Conservation (phyloP, 23 tunicate species). For the Clavelina lepadiformis region DNA sequence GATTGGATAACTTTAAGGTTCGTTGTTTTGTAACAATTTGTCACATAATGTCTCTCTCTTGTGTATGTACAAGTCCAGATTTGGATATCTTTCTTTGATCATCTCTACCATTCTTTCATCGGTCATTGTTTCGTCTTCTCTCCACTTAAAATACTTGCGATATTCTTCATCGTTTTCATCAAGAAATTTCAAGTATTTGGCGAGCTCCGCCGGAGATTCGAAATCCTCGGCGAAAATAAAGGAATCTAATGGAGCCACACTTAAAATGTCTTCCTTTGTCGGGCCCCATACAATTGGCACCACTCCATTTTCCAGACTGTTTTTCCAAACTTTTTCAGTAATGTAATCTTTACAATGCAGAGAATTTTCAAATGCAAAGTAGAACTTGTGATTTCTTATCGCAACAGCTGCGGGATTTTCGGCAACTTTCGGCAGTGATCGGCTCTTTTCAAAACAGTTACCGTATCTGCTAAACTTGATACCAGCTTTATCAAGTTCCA, state of each 20-base stretch:
- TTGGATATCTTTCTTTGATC: conserved; percentile 6
- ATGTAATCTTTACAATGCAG: conserved; percentile 24
- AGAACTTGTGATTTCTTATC: conserved; percentile 18
- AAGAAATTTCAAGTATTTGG: conserved; percentile 8
- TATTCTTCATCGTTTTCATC: conserved; percentile 18
- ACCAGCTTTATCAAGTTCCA: conserved; percentile 17
- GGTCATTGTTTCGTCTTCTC: conserved; percentile 24
- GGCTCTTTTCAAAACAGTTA: conserved; percentile 19
- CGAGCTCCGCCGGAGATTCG: conserved; percentile 9
- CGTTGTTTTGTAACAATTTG: not conserved
- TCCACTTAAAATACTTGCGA: conserved; percentile 20
- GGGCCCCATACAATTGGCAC: conserved; percentile 40
- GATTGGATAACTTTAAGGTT: not conserved
- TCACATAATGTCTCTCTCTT: conserved; percentile 3
- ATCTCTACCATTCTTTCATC: conserved; percentile 30
- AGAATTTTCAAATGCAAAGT: conserved; percentile 39
- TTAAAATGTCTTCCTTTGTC: not conserved
- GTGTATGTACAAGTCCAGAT: not conserved
- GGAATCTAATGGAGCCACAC: conserved; percentile 26
- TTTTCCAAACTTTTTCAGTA: conserved; percentile 31
- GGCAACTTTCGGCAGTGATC: not conserved
- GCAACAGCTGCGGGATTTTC: not conserved
- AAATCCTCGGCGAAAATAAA: conserved; percentile 25
- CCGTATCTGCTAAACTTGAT: conserved; percentile 21
- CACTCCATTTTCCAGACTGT: not conserved